Evolutionary conservation across 2,797 vertebrate genomes (phyloP).

Genomic region (Rhinichthys osculus): DNA sequence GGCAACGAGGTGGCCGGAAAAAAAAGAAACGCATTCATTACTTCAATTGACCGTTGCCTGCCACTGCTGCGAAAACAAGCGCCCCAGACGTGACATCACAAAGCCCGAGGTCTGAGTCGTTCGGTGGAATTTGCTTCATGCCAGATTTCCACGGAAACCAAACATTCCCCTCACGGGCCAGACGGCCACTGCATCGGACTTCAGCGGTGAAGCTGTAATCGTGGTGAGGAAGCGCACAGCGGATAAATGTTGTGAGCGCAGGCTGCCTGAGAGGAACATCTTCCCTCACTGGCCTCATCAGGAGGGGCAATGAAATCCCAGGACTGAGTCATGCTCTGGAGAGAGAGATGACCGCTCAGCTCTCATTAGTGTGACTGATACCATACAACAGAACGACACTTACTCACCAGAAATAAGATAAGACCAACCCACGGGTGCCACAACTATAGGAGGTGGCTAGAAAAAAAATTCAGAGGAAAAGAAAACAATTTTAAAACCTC

Average conservation of each 20-base stretch:
- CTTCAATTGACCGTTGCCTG: slow-evolving; percentile 50
- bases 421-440: neutral
- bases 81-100: slow-evolving; percentile 62
- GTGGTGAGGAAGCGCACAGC: slow-evolving; percentile 25
- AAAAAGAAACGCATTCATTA: slow-evolving; percentile 54
- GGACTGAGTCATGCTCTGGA: slow-evolving; percentile 11
- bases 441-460: neutral
- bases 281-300: slow-evolving; percentile 34
- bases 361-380: slow-evolving; percentile 28
- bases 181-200: slow-evolving; percentile 31
- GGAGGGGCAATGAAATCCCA: neutral
- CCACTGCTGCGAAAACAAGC: slow-evolving; percentile 52
- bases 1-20: slow-evolving; percentile 39
- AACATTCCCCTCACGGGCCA: slow-evolving; percentile 40
- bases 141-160: slow-evolving; percentile 55
- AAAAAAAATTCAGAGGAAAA: slow-evolving; percentile 1
- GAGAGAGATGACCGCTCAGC: slow-evolving; percentile 17
- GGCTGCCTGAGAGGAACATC: slow-evolving; percentile 6
- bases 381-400: slow-evolving; percentile 8
- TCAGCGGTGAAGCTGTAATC: slow-evolving; percentile 40
- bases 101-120: slow-evolving; percentile 24
- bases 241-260: slow-evolving; percentile 42
- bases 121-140: slow-evolving; percentile 29
- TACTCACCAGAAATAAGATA: slow-evolving; percentile 27
- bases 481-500: neutral